These are phyloP conservation scores for Mixornis gularis DNA, from an alignment of 2,113 vertebrate genomes.

Conservation along the genomic window DNA sequence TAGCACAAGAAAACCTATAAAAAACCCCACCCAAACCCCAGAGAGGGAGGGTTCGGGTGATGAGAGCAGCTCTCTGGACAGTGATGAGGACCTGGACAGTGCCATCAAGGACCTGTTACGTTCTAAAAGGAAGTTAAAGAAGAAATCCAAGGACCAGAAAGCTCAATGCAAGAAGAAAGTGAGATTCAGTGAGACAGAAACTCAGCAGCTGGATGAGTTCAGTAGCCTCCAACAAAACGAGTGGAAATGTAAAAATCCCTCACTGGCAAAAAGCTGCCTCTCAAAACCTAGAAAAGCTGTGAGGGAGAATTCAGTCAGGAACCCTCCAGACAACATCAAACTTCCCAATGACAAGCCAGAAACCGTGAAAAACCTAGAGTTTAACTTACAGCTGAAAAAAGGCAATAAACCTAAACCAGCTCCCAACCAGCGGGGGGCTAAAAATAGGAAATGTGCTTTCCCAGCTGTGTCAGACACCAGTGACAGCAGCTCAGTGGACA, in stretches of 20 bases:
- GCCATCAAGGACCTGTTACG: slow-evolving; percentile 91
- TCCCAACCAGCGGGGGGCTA: not conserved
- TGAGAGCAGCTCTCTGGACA: slow-evolving; percentile 95
- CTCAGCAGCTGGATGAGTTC: not conserved
- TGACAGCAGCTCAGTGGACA: slow-evolving; percentile 89
- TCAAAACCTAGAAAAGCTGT: slow-evolving; percentile 54
- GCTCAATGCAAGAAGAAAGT: slow-evolving; percentile 71
- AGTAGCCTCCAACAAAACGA: not conserved
- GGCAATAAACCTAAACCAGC: not conserved
- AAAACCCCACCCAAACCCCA: not conserved
- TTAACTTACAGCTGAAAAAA: not conserved
- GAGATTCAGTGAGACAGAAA: slow-evolving; percentile 63
- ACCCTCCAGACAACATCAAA: not conserved
- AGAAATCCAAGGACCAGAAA: slow-evolving; percentile 76
- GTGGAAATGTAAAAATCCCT: slow-evolving; percentile 27
- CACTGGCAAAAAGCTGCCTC: slow-evolving; percentile 63
- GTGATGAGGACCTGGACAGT: slow-evolving; percentile 89
- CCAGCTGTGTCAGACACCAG: slow-evolving; percentile 35
- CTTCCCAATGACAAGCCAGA: not conserved
- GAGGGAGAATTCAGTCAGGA: not conserved
- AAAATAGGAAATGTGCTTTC: not conserved
- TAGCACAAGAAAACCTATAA: not conserved
- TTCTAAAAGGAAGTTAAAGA: slow-evolving; percentile 87
- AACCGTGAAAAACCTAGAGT: not conserved
- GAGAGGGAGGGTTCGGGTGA: slow-evolving; percentile 70